Base-by-base conservation (phyloP, 2,797 vertebrate genomes). In the Manis crassicaudata region DNA sequence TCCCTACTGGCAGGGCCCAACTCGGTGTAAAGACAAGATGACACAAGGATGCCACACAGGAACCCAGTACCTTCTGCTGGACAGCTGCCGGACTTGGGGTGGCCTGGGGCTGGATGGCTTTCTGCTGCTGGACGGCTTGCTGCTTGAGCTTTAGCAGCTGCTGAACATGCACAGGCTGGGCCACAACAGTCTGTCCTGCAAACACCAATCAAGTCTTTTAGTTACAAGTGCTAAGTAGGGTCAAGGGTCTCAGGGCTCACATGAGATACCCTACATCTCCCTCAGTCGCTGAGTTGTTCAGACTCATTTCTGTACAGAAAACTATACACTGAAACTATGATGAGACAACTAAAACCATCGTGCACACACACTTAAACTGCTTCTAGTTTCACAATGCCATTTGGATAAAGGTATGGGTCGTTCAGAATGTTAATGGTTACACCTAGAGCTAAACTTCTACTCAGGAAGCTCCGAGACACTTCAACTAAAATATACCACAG, bases 111-210 rank as follows among this genome's bases (percentile, higher is more conserved):
- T 99, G 99, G n/a, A 98, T 98, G 43, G 99, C 98, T 79, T 99
- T 99, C 98, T 99, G 97, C 5, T 98, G 98, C 20, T 98, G 95
- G 54, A 98, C 98, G 9, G 99, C 99, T 92, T 99, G 99, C 95
- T 99, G 98, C 90, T 99, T 99, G 90, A 98, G 96, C 79, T 98
- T 98, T 75, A 98, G 92, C 91, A 98, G 88, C 92, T 99, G 98
- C 96, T 99, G 98, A 95, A 99, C 98, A 40, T 99, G 99, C 98
- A 99, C 98, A 21, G 97, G 99, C 46, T 98, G 98, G 3, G 99
- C 98, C 96, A 99, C 98, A 18, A 99, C 98, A 0, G 97, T 98
- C 9, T 99, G 98, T 35, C 99, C 99, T 99, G 97, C 6, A 62
- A 87, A 76, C 20, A 21, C 35, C 5, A 11, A 54, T 11, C 50